Percentiles rank a stretch among this genome's conserved stretches.
phyloP scores from a whole-genome alignment of 2,113 vertebrate species.

The Azemiops feae region DNA sequence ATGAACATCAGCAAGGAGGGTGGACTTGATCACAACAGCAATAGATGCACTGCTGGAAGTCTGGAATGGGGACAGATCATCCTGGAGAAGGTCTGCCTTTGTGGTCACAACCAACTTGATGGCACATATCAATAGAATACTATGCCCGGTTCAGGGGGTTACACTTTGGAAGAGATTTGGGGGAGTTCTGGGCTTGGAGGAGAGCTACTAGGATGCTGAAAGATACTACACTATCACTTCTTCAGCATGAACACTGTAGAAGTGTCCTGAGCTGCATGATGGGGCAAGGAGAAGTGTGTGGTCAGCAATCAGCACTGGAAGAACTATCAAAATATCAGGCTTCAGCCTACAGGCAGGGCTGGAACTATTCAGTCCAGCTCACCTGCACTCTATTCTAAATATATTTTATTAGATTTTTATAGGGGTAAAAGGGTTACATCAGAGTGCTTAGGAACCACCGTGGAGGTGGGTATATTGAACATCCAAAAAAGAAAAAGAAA shows the following conservation, averaged over 20 bases:
- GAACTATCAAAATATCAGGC: neutral
- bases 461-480: too few species aligned
- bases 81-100: neutral
- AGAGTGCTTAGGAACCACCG: too few species aligned
- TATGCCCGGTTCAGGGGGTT: neutral
- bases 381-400: neutral
- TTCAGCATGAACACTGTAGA: neutral
- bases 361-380: neutral
- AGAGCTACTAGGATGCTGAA: neutral
- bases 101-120: neutral
- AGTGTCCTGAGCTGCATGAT: neutral
- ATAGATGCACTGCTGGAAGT: neutral
- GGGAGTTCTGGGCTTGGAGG: neutral
- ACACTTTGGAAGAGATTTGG: neutral
- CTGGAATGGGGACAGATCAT: neutral
- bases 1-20: neutral
- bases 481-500: too few species aligned
- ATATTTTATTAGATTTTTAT: too few species aligned
- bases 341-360: neutral
- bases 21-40: neutral
- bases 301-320: neutral
- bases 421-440: too few species aligned
- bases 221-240: neutral
- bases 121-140: neutral
- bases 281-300: neutral